These are phyloP conservation scores for Prionace glauca DNA, from an alignment of 2,797 vertebrate genomes.

Conservation along the genomic window DNA sequence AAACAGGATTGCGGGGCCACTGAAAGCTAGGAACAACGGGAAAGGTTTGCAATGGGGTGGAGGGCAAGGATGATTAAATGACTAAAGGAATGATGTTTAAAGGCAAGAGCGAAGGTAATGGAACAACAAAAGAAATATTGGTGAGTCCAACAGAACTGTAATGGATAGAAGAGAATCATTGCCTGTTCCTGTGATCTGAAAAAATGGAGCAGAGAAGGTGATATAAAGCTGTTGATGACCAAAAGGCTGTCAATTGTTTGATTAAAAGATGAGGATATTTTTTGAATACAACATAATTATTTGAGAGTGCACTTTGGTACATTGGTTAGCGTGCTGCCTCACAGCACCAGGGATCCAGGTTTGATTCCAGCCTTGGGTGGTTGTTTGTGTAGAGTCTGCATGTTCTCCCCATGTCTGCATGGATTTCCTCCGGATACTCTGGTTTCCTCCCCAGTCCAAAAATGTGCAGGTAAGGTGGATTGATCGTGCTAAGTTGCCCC, in stretches of 20 bases:
- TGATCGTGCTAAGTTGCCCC: too few relatives aligned
- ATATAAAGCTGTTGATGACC: neutral
- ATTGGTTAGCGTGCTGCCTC: too few relatives aligned
- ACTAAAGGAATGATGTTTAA: neutral
- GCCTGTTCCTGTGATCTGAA: too few relatives aligned
- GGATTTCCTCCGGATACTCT: too few relatives aligned
- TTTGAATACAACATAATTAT: neutral
- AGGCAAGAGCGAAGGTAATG: neutral
- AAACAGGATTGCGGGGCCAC: neutral
- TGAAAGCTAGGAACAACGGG: neutral
- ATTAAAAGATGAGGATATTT: neutral
- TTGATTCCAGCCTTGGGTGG: too few relatives aligned
- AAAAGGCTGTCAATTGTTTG: neutral
- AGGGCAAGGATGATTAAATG: neutral
- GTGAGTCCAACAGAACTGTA: neutral
- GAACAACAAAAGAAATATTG: neutral
- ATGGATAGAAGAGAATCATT: neutral
- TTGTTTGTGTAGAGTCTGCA: too few relatives aligned
- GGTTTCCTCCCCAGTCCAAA: too few relatives aligned
- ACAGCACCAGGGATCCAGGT: too few relatives aligned
- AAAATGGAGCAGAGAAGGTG: neutral
- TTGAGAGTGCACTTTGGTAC: neutral
- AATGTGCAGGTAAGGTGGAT: too few relatives aligned
- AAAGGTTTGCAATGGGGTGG: neutral
- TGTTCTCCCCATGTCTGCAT: too few relatives aligned